Base-by-base conservation (phyloP, 1,140 invertebrate species). In the Agrilus planipennis region DNA sequence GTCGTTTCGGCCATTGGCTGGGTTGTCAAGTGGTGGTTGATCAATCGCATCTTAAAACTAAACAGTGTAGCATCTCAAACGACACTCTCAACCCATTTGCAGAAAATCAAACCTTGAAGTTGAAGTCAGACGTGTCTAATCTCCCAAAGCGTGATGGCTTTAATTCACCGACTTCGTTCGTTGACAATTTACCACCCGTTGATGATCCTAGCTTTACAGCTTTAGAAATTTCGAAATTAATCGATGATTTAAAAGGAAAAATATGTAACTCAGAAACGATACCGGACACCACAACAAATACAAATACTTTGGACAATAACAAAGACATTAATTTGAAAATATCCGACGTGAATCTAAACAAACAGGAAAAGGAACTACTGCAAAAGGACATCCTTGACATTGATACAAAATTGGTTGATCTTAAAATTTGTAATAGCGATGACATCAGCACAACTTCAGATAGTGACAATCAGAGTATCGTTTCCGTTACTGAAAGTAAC, bases 1-100 rank as follows among this genome's bases (percentile, higher is more conserved):
- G 50, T 9, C 51, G 58, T 17, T 64, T 63, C 41, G 62, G 60
- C 4, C 50, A 56, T 16, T 60, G 56, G 55, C 35, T 64, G 9
- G 52, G 55, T 10, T 59, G 54, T 34, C 35, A 50, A 35, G 29
- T 62, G 17, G 50, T 51, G 20, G 57, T 62, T 2, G 52, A 57
- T 30, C 34, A 34, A 14, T 17, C 37, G 3, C 27, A 28, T 5
- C 17, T 35, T 10, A 36, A 31, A n/a, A n/a, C n/a, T n/a, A n/a
- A n/a, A n/a, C n/a, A n/a, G n/a, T n/a, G n/a, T n/a, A n/a, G n/a
- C n/a, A n/a, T n/a, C n/a, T n/a, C n/a, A n/a, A n/a, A n/a, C n/a
- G n/a, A n/a, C n/a, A n/a, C n/a, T n/a, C n/a, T n/a, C n/a, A n/a
- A n/a, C n/a, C n/a, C n/a, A n/a, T n/a, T n/a, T n/a, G n/a, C n/a